These are phyloP conservation scores for Drosophila cyrtoloma DNA, from an alignment of 2,888 invertebrate genomes.

Conservation along the genomic window DNA sequence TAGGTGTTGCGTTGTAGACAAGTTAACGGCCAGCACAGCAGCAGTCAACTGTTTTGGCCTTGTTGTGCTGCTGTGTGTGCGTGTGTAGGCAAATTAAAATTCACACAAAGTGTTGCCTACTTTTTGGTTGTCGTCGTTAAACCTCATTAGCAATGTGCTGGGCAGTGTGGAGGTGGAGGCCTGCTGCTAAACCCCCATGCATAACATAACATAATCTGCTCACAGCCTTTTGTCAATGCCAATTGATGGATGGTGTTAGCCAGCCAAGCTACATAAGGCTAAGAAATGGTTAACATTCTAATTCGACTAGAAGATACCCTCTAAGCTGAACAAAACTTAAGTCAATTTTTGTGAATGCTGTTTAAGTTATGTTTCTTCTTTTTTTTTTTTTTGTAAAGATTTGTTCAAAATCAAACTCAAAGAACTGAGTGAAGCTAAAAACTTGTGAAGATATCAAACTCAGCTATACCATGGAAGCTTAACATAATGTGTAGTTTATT, in stretches of 20 bases:
- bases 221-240: conserved; percentile 27
- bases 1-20: conserved; percentile 72
- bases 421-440: not conserved
- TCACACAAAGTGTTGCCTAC: conserved; percentile 70
- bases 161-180: not conserved
- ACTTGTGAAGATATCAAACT: not conserved
- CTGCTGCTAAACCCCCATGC: not conserved
- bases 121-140: conserved; percentile 60
- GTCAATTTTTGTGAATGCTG: not conserved
- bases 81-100: conserved; percentile 67
- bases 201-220: conserved; percentile 22
- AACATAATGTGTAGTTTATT: too few species aligned
- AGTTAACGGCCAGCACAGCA: conserved; percentile 57
- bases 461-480: too few species aligned
- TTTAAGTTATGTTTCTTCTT: not conserved
- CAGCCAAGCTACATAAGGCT: not conserved
- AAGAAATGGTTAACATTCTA: not conserved
- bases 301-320: conserved; percentile 26
- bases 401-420: not conserved
- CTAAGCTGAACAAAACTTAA: not conserved
- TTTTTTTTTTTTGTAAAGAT: not conserved
- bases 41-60: conserved; percentile 14
- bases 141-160: conserved; percentile 59
- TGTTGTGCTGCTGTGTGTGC: conserved; percentile 29
- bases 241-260: conserved; percentile 45